phyloP scores from a whole-genome alignment of 2,888 invertebrate genomes.

The Pristionchus fissidentatus region DNA sequence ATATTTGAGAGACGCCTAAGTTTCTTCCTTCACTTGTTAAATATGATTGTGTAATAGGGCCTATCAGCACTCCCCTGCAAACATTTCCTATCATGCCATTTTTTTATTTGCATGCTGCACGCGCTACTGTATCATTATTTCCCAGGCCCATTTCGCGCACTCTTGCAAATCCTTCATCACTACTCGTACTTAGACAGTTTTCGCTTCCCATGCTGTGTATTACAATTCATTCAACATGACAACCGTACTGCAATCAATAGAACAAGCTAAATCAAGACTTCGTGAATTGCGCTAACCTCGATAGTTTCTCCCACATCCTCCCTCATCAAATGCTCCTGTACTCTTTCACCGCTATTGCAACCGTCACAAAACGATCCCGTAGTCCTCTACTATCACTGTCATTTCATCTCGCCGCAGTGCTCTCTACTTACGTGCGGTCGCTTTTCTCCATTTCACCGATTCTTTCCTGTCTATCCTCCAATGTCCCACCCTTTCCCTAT shows the following conservation, averaged over 20 bases:
- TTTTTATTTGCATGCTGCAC: background rate
- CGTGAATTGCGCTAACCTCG: background rate
- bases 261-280: background rate
- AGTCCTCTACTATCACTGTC: constrained; percentile 9
- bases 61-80: background rate
- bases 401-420: constrained; percentile 15
- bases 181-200: background rate
- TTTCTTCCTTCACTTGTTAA: background rate
- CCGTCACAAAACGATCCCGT: background rate
- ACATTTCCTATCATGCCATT: constrained; percentile 24
- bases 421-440: constrained; percentile 17
- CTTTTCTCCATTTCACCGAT: background rate
- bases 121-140: background rate
- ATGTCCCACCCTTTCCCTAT: background rate
- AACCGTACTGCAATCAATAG: background rate
- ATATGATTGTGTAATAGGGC: no score
- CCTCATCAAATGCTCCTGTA: background rate
- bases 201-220: background rate
- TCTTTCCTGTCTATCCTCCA: no score
- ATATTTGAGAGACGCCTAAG: background rate
- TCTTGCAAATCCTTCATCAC: background rate
- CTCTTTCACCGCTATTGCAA: background rate
- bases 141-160: background rate
- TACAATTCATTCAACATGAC: background rate
- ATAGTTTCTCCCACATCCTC: background rate